phyloP scores from a whole-genome alignment of 2,113 vertebrate species.

The Antechinus stuartii region DNA sequence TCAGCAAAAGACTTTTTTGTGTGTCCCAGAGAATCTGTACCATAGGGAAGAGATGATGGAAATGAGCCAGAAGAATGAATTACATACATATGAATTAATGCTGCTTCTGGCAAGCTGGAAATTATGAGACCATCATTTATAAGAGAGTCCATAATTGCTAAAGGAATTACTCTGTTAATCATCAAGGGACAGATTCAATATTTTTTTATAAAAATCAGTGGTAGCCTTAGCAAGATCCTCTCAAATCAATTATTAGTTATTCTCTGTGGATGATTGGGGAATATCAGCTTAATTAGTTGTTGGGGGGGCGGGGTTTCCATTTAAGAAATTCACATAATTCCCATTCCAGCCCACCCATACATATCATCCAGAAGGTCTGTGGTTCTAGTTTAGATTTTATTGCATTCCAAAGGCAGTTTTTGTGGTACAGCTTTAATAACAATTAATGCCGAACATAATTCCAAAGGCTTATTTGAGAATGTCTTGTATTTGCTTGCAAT shows the following conservation, averaged over 20 bases:
- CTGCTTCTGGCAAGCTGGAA: constrained; percentile 65
- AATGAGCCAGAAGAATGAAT: constrained; percentile 37
- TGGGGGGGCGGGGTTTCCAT: background rate
- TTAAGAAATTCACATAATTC: constrained; percentile 64
- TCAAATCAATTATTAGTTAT: constrained; percentile 78
- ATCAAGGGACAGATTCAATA: constrained; percentile 73
- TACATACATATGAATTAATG: constrained; percentile 19
- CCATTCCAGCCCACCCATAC: constrained; percentile 18
- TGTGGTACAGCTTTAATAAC: constrained; percentile 45
- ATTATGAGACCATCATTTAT: constrained; percentile 70
- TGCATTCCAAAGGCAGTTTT: constrained; percentile 36
- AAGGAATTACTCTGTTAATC: constrained; percentile 80
- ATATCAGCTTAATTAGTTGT: constrained; percentile 75
- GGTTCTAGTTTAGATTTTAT: background rate
- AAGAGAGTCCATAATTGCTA: constrained; percentile 71
- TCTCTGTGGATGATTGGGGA: constrained; percentile 65
- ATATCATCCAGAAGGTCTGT: constrained; percentile 34
- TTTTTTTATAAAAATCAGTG: background rate
- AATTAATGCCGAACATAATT: constrained; percentile 19
- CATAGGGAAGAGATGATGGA: background rate
- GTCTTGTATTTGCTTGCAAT: constrained; percentile 30
- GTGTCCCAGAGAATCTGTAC: accelerated
- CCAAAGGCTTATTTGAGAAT: constrained; percentile 10
- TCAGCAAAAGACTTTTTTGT: background rate
- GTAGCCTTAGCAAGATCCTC: constrained; percentile 13